A percentile compares a stretch with the other conserved stretches of the same genome.
Evolutionary conservation across 2,888 invertebrate genomes (phyloP).

Genomic region (Drosophila infuscata): DNA sequence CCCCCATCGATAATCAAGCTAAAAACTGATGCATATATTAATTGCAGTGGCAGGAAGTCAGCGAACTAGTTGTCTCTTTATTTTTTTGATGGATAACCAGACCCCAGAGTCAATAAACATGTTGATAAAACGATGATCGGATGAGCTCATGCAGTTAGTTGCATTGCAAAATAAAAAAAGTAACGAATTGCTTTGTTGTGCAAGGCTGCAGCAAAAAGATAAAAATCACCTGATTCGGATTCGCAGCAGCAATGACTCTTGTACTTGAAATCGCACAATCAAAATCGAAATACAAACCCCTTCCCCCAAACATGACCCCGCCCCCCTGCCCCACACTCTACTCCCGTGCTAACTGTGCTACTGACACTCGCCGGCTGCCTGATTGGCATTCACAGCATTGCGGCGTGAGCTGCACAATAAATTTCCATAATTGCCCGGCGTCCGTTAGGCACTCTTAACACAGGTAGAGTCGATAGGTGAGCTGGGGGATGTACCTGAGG

Average conservation of each 20-base stretch:
- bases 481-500: background rate
- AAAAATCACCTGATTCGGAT: constrained; percentile 21
- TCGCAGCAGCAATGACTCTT: constrained; percentile 24
- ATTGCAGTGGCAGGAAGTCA: constrained; percentile 42
- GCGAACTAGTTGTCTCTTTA: constrained; percentile 13
- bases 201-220: constrained; percentile 47
- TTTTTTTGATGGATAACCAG: constrained; percentile 38
- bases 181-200: constrained; percentile 5
- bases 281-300: constrained; percentile 19
- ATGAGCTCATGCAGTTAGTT: constrained; percentile 49
- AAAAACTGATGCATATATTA: constrained; percentile 57
- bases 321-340: background rate
- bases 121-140: constrained; percentile 30
- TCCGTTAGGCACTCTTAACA: constrained; percentile 59
- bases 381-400: constrained; percentile 69
- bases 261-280: constrained; percentile 52
- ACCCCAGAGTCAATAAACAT: constrained; percentile 33
- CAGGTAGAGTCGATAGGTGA: constrained; percentile 11
- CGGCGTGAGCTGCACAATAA: constrained; percentile 68
- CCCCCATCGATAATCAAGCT: constrained; percentile 35
- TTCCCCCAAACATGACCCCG: background rate
- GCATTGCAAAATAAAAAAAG: constrained; percentile 3
- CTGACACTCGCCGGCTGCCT: constrained; percentile 43
- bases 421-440: constrained; percentile 75
- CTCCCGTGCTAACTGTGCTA: constrained; percentile 8